Conservation (phyloP, 2,113 vertebrate species). For the Mormyrus lacerda region DNA sequence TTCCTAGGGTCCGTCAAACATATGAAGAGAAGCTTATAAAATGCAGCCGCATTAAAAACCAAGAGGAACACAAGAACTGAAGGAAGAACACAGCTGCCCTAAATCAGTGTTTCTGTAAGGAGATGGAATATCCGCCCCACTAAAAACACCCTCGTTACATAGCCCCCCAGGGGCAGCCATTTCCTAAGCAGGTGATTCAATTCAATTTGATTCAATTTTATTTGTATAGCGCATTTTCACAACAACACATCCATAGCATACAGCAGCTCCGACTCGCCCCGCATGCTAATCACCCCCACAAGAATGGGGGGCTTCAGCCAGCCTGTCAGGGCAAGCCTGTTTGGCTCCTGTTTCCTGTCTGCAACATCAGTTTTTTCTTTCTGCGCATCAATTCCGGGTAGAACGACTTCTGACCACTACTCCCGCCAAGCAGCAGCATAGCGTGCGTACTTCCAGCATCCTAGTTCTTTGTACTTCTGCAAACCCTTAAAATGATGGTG, state of each 20-base stretch:
- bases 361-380: no score
- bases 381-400: no score
- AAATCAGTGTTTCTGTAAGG: background rate
- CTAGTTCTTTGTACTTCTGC: no score
- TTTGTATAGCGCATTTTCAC: background rate
- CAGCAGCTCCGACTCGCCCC: background rate
- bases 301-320: background rate
- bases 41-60: background rate
- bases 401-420: no score
- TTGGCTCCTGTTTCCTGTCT: no score
- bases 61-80: background rate
- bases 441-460: no score
- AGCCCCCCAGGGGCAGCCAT: constrained; percentile 36
- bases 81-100: background rate
- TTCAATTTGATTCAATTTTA: background rate
- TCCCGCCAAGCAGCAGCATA: no score
- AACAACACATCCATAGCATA: background rate
- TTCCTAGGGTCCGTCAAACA: background rate
- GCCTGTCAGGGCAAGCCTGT: background rate
- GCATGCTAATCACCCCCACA: constrained; percentile 7
- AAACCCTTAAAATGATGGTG: no score
- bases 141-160: background rate
- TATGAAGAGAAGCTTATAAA: background rate
- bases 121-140: no score
- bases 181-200: constrained; percentile 31